Conservation (phyloP, 2,113 vertebrate genomes). For the Myotis brandtii region DNA sequence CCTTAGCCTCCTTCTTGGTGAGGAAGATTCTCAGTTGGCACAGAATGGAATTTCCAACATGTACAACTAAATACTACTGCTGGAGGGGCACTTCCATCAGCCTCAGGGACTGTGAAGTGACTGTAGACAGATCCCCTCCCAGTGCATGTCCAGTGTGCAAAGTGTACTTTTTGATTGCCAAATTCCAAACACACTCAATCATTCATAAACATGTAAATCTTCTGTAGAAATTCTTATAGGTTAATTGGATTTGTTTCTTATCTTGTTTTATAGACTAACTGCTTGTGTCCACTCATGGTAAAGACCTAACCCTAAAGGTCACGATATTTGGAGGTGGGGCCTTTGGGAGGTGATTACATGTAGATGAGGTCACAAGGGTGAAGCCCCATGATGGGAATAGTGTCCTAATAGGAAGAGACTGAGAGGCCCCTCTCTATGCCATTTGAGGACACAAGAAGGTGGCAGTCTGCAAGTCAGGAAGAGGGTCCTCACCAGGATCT, state of each 20-base stretch:
- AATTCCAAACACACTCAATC: background rate
- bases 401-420: background rate
- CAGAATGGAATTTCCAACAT: background rate
- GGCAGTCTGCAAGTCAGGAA: background rate
- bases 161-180: background rate
- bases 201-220: background rate
- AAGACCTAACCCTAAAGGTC: background rate
- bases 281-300: background rate
- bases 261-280: background rate
- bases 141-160: too few relatives aligned
- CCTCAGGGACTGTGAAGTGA: background rate
- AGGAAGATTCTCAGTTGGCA: background rate
- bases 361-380: background rate
- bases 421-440: background rate
- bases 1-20: background rate
- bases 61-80: too few relatives aligned
- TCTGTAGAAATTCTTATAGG: background rate
- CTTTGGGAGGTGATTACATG: background rate
- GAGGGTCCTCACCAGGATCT: background rate
- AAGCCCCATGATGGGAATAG: background rate
- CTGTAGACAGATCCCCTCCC: too few relatives aligned
- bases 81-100: background rate
- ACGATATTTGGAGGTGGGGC: background rate
- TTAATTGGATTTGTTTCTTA: background rate
- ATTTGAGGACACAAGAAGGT: background rate